phyloP scores from a whole-genome alignment of 2,113 vertebrate species.

The Syngnathus scovelli region DNA sequence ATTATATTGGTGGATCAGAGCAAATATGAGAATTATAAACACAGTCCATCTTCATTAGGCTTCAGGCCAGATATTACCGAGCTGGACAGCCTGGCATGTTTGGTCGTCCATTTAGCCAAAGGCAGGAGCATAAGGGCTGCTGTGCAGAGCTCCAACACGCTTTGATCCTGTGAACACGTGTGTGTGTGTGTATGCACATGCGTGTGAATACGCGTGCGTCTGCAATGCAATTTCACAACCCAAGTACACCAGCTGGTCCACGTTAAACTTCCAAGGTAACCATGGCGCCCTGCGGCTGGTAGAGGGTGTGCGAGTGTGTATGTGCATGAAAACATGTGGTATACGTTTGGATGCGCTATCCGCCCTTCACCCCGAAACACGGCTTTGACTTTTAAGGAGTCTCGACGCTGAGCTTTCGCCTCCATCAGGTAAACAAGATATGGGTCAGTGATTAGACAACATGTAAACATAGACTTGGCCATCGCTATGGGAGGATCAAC shows the following conservation, averaged over 20 bases:
- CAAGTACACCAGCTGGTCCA: slow-evolving; percentile 81
- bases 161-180: slow-evolving; percentile 72
- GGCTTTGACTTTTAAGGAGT: slow-evolving; percentile 76
- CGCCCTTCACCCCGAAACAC: slow-evolving; percentile 45
- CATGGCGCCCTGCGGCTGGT: slow-evolving; percentile 75
- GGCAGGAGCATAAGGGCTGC: slow-evolving; percentile 74
- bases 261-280: slow-evolving; percentile 83
- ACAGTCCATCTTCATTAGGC: slow-evolving; percentile 72
- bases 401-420: slow-evolving; percentile 69
- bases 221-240: slow-evolving; percentile 80
- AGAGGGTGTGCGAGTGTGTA: slow-evolving; percentile 50
- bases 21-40: slow-evolving; percentile 71
- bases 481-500: slow-evolving; percentile 50
- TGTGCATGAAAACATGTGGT: slow-evolving; percentile 75
- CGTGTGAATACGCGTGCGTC: slow-evolving; percentile 27
- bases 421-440: slow-evolving; percentile 79
- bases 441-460: slow-evolving; percentile 77
- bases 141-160: slow-evolving; percentile 67
- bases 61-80: slow-evolving; percentile 66
- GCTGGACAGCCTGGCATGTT: slow-evolving; percentile 75
- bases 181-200: slow-evolving; percentile 34
- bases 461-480: slow-evolving; percentile 62
- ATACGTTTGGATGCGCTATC: slow-evolving; percentile 76
- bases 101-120: slow-evolving; percentile 73
- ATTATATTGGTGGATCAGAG: slow-evolving; percentile 69